phyloP scores from a whole-genome alignment of 1,140 invertebrate species.

The Lasaia peninsularis region DNA sequence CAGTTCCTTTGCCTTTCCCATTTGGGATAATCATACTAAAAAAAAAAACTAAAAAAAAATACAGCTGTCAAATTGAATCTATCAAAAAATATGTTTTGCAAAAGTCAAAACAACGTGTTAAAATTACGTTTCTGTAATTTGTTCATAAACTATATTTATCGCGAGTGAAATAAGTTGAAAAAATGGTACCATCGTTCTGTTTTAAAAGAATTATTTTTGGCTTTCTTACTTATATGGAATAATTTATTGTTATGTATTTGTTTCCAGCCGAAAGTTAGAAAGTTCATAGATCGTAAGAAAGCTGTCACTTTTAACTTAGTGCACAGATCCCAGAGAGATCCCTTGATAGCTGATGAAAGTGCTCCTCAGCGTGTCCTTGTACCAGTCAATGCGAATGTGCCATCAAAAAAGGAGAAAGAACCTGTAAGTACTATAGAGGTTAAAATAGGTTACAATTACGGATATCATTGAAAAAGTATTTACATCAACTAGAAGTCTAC shows the following conservation, averaged over 20 bases:
- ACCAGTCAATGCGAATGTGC: constrained; percentile 72
- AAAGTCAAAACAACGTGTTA: not conserved
- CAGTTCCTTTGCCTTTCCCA: too few species aligned
- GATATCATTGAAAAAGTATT: too few species aligned
- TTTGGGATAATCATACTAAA: too few species aligned
- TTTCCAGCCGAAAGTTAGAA: constrained; percentile 85
- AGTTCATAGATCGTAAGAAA: constrained; percentile 95
- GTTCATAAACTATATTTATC: too few species aligned
- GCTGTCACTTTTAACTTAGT: constrained; percentile 94
- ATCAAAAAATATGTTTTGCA: constrained; percentile 61
- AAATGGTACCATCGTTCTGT: constrained; percentile 39
- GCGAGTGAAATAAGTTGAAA: constrained; percentile 8
- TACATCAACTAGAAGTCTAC: too few species aligned
- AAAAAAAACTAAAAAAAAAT: too few species aligned
- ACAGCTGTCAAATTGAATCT: not conserved
- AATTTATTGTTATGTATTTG: not conserved
- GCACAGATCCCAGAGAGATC: constrained; percentile 95
- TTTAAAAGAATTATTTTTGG: not conserved
- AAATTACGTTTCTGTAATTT: too few species aligned
- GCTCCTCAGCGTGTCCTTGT: constrained; percentile 92
- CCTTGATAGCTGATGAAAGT: constrained; percentile 90
- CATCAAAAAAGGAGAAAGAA: constrained; percentile 51
- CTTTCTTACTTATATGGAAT: not conserved
- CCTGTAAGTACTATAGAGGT: constrained; percentile 40
- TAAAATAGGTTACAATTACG: too few species aligned